Evolutionary conservation across 2,797 vertebrate genomes (phyloP).

Genomic region (Todus mexicanus): DNA sequence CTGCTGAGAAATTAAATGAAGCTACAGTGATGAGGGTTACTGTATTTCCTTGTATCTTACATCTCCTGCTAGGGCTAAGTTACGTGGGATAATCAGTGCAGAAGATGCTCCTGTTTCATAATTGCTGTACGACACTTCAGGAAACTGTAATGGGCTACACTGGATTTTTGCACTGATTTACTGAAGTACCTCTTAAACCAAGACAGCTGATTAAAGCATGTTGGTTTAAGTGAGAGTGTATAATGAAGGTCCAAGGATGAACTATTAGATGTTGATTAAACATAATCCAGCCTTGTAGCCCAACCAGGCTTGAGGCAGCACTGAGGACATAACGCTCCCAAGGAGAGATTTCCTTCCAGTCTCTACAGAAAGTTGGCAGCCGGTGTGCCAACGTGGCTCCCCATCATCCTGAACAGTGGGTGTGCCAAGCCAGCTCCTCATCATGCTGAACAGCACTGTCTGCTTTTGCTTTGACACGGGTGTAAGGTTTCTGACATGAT

Average conservation of each 20-base stretch:
- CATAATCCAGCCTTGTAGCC: not conserved
- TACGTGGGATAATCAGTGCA: not conserved
- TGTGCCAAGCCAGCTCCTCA: not conserved
- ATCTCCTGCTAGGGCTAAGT: not conserved
- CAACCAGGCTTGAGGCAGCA: not conserved
- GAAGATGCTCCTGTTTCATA: not conserved
- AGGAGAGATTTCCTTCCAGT: not conserved
- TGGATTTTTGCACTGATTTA: not conserved
- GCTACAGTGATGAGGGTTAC: not conserved
- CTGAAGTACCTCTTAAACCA: not conserved
- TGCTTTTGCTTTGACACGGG: not conserved
- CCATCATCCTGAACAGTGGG: fast-evolving
- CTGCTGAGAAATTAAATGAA: not conserved
- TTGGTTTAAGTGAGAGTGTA: not conserved
- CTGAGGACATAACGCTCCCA: not conserved
- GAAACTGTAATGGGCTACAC: not conserved
- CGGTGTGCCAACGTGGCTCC: fast-evolving
- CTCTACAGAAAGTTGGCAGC: not conserved
- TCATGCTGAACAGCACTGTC: not conserved
- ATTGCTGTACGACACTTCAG: not conserved
- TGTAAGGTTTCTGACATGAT: not conserved
- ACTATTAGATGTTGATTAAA: not conserved
- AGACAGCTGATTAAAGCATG: not conserved
- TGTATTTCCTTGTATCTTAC: not conserved
- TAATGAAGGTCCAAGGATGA: not conserved